Evolutionary conservation across 2,113 vertebrate genomes (phyloP).

Genomic region (Anarrhichthys ocellatus): DNA sequence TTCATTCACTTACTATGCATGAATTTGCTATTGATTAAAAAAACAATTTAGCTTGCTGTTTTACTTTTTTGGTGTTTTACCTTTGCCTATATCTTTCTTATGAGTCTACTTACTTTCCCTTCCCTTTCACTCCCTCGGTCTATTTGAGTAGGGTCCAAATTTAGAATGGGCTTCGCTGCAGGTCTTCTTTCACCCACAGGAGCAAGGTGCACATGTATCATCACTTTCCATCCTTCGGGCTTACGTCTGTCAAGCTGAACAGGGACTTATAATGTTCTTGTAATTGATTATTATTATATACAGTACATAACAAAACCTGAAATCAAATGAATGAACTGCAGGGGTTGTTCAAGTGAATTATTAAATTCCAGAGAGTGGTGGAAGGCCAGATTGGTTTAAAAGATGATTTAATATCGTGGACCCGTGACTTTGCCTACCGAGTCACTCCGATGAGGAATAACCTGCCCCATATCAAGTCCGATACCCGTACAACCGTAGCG

Average conservation of each 20-base stretch:
- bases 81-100: background rate
- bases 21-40: background rate
- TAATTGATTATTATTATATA: background rate
- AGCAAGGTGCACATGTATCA: background rate
- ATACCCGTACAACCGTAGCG: background rate
- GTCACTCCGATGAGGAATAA: background rate
- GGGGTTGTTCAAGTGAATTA: background rate
- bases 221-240: background rate
- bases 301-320: background rate
- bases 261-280: background rate
- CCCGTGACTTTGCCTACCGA: background rate
- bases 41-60: background rate
- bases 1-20: background rate
- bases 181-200: background rate
- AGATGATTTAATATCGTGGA: background rate
- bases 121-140: constrained; percentile 1
- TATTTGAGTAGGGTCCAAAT: background rate
- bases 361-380: background rate
- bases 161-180: constrained; percentile 15
- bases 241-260: background rate
- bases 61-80: background rate
- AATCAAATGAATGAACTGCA: background rate
- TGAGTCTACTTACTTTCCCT: constrained; percentile 4
- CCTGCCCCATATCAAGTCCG: background rate
- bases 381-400: background rate